phyloP scores from a whole-genome alignment of 2,113 vertebrate genomes.

The Vicugna pacos region DNA sequence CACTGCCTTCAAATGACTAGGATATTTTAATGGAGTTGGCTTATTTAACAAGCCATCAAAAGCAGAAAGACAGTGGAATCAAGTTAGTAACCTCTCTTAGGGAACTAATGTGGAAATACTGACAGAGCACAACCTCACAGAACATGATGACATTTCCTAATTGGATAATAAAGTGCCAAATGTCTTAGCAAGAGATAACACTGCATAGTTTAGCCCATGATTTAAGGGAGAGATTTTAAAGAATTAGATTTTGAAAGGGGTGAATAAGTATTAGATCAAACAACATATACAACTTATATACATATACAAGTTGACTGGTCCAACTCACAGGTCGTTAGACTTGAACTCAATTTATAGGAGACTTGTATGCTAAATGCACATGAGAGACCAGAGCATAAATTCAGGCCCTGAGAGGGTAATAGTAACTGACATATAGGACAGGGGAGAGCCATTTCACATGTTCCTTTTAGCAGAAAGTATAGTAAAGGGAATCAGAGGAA shows the following conservation, averaged over 20 bases:
- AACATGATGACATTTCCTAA: background rate
- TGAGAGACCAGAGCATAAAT: constrained; percentile 59
- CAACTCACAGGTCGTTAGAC: background rate
- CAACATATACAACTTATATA: background rate
- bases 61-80: background rate
- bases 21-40: background rate
- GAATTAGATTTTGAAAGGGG: constrained; percentile 36
- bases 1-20: background rate
- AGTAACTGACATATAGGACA: constrained; percentile 46
- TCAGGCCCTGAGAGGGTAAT: constrained; percentile 32
- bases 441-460: constrained; percentile 32
- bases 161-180: background rate
- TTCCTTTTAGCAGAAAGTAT: constrained; percentile 62
- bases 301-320: background rate
- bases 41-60: constrained; percentile 35
- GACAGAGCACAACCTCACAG: background rate
- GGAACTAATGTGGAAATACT: background rate
- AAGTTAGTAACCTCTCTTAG: background rate
- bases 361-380: background rate
- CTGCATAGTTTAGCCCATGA: background rate
- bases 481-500: constrained; percentile 45
- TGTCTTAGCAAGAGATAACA: background rate
- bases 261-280: constrained; percentile 41
- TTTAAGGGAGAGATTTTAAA: constrained; percentile 36
- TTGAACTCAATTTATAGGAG: constrained; percentile 44